Percentiles rank a stretch among this genome's conserved stretches.
These are phyloP conservation scores for Drosophila rhopaloa DNA, from an alignment of 1,140 invertebrate genomes.

Conservation along the genomic window DNA sequence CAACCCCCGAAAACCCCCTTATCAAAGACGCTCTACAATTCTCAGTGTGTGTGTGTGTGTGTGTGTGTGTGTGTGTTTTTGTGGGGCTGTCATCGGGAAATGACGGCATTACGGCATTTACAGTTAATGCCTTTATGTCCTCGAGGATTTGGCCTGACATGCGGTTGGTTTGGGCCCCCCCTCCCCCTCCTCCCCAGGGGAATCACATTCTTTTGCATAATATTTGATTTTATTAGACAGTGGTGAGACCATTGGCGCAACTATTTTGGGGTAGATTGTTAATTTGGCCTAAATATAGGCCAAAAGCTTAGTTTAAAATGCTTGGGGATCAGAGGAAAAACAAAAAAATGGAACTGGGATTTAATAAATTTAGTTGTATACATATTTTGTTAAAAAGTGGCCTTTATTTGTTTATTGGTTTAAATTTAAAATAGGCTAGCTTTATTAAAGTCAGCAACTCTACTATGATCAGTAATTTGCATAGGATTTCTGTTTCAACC, in stretches of 20 bases:
- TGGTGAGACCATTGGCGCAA: slow-evolving; percentile 29
- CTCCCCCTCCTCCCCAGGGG: slow-evolving; percentile 1
- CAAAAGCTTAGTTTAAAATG: slow-evolving; percentile 9
- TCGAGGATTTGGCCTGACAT: slow-evolving; percentile 63
- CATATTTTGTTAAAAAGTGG: no score
- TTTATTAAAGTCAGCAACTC: no score
- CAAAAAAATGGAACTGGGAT: no score
- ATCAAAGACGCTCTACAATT: slow-evolving; percentile 51
- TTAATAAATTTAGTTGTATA: no score
- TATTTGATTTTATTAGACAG: slow-evolving; percentile 73
- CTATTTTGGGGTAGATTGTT: slow-evolving; percentile 35
- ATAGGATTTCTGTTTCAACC: no score
- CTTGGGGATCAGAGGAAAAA: not conserved
- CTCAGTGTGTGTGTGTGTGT: slow-evolving; percentile 14
- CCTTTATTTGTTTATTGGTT: no score
- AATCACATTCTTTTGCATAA: slow-evolving; percentile 71
- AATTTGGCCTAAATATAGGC: slow-evolving; percentile 40
- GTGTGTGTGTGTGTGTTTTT: slow-evolving; percentile 15
- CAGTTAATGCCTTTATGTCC: slow-evolving; percentile 79
- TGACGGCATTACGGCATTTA: slow-evolving; percentile 80
- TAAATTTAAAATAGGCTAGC: no score
- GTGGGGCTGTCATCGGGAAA: slow-evolving; percentile 70
- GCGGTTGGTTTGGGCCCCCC: slow-evolving; percentile 5
- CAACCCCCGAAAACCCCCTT: slow-evolving; percentile 14
- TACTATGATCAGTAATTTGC: no score